Evolutionary conservation across 64 coral and sea anemone species (phyloP), one percentile per base, ranked within the genome.

Genomic region (Acropora yongei): DNA sequence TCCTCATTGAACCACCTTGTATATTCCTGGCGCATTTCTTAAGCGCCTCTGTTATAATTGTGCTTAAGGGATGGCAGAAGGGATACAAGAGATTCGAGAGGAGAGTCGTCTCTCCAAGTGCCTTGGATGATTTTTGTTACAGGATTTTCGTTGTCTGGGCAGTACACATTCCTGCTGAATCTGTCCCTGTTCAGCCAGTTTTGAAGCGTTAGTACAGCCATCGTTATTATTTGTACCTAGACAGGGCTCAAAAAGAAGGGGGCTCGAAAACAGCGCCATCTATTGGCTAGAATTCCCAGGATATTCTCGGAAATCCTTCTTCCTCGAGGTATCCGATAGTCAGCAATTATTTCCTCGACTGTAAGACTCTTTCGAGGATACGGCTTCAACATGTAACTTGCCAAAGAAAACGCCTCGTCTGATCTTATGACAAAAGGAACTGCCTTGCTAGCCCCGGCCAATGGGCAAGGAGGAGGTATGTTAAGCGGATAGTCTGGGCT

Each of bases 331-430:
- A 88, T 88, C 12, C 72, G n/a, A 77, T 77, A 88, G 41, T 88
- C 77, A 39, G 72, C 17, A 77, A 88, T 88, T 88, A 18, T 88
- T 55, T 77, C 14, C 18, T 88, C 86, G 16, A 53, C 68, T 50
- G 86, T 88, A 41, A 88, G 72, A 14, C 72, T 77, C n/a, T 87
- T 87, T 73, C 84, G 80, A 48, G 84, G 84, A 45, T 87, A 87
- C 3, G 84, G 84, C 47, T 73, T 87, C 44, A 87, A 44, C 84
- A 87, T 86, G 83, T 69, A 86, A 65, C 12, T 74, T 75, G 84
- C 68, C 47, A 87, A 87, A 47, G 66, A 20, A 73, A 87, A 74
- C 44, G 84, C 58, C 58, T 63, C 2, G 58, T 63, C 58, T 63
- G 58, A 8, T 63, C 2, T 63, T 63, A 63, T 63, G 58, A 63